phyloP scores from a whole-genome alignment of 2,888 invertebrate genomes.

The Callimorpha dominula region DNA sequence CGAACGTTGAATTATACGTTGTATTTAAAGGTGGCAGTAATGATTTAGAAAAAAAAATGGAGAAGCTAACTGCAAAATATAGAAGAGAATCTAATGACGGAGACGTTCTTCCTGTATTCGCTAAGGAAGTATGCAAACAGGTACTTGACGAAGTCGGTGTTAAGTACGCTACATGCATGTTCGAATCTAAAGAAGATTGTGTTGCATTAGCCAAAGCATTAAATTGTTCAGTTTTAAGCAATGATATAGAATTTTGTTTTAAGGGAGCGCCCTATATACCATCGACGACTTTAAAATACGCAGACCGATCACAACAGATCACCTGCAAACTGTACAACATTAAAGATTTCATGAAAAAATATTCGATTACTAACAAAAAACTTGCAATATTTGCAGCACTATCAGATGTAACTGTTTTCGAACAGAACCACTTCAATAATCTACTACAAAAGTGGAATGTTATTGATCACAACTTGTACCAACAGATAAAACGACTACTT shows the following conservation, averaged over 20 bases:
- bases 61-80: constrained; percentile 7
- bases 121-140: constrained; percentile 51
- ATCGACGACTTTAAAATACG: constrained; percentile 27
- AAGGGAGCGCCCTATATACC: constrained; percentile 55
- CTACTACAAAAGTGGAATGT: constrained; percentile 38
- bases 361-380: constrained; percentile 47
- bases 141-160: constrained; percentile 59
- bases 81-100: constrained; percentile 1
- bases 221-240: constrained; percentile 58
- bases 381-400: constrained; percentile 55
- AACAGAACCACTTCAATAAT: constrained; percentile 40
- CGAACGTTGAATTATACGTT: constrained; percentile 59
- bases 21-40: constrained; percentile 61
- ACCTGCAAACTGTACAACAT: constrained; percentile 46
- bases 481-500: constrained; percentile 17
- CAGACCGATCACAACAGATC: constrained; percentile 23
- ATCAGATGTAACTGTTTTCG: constrained; percentile 49
- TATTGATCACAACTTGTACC: rapidly evolving
- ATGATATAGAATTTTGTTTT: constrained; percentile 60
- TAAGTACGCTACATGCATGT: constrained; percentile 52
- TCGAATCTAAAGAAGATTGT: constrained; percentile 57
- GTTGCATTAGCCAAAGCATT: constrained; percentile 58
- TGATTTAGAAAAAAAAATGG: constrained; percentile 38
- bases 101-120: constrained; percentile 33
- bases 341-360: constrained; percentile 42